phyloP scores from a whole-genome alignment of 2,888 invertebrate genomes.

The Chrysolina haemoptera region DNA sequence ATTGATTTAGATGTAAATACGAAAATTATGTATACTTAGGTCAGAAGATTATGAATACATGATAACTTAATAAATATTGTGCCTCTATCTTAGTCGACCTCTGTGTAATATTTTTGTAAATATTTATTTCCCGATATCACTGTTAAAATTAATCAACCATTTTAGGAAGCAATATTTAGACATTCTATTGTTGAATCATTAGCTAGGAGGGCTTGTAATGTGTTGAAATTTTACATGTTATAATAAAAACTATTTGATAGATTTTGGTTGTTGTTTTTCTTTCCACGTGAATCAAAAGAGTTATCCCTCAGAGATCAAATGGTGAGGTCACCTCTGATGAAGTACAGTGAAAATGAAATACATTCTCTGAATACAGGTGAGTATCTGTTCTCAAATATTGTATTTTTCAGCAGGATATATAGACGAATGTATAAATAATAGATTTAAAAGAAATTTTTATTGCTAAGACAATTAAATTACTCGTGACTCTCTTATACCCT shows the following conservation, averaged over 20 bases:
- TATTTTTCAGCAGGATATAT: too few relatives aligned
- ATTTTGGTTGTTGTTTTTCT: slow-evolving; percentile 1
- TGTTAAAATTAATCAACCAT: slow-evolving; percentile 50
- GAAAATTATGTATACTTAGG: neutral
- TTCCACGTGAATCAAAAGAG: neutral
- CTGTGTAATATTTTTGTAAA: slow-evolving; percentile 50
- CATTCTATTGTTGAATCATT: slow-evolving; percentile 55
- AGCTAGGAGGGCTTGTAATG: slow-evolving; percentile 56
- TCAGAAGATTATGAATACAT: slow-evolving; percentile 24
- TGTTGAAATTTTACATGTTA: slow-evolving; percentile 60
- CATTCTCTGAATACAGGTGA: too few relatives aligned
- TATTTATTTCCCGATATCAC: slow-evolving; percentile 45
- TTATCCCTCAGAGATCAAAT: too few relatives aligned
- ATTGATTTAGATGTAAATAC: neutral
- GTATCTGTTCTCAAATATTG: too few relatives aligned
- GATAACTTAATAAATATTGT: slow-evolving; percentile 50
- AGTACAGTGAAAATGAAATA: too few relatives aligned
- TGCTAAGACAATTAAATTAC: too few relatives aligned
- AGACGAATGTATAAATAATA: too few relatives aligned
- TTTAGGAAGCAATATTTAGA: slow-evolving; percentile 61
- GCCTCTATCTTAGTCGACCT: slow-evolving; percentile 48
- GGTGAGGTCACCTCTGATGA: too few relatives aligned
- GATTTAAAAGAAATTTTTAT: too few relatives aligned
- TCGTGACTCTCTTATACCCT: too few relatives aligned
- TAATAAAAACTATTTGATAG: slow-evolving; percentile 52